Conservation (phyloP, 2,113 vertebrate species). For the Paraplagusia blochii region DNA sequence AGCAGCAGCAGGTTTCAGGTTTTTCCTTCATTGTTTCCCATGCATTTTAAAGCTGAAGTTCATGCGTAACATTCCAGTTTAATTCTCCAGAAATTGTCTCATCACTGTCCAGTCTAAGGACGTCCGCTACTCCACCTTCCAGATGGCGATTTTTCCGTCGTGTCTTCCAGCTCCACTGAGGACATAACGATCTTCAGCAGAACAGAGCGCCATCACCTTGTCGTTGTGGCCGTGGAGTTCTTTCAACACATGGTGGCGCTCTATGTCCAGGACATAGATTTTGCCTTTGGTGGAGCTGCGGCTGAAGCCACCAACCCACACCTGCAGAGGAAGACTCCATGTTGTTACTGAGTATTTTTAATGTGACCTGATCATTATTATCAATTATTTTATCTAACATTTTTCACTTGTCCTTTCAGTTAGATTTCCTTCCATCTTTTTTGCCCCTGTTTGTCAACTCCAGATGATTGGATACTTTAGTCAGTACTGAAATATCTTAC, state of each 20-base stretch:
- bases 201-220: constrained; percentile 83
- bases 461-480: no score
- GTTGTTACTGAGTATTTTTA: no score
- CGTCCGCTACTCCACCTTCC: constrained; percentile 84
- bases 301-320: constrained; percentile 89
- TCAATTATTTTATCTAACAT: no score
- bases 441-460: no score
- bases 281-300: constrained; percentile 84
- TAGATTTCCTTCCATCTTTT: no score
- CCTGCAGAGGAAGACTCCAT: constrained; percentile 60
- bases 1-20: not conserved
- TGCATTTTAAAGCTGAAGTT: not conserved
- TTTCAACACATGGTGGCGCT: constrained; percentile 82
- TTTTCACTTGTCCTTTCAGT: no score
- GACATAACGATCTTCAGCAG: constrained; percentile 89
- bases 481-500: no score
- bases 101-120: not conserved
- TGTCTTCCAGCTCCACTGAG: constrained; percentile 85
- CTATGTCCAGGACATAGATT: constrained; percentile 83
- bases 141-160: constrained; percentile 96
- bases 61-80: not conserved
- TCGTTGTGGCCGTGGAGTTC: constrained; percentile 86
- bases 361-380: no score
- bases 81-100: not conserved
- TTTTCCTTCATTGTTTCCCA: not conserved